phyloP scores from a whole-genome alignment of 2,113 vertebrate species.

The human region GRCh38 chrX:118537501-118538000 shows the following conservation, averaged over 20 bases:
- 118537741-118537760: not conserved
- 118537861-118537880: conserved; percentile 23
- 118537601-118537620: not conserved
- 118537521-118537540: not conserved
- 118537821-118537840: not conserved
- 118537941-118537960: not conserved
- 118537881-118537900: not conserved
- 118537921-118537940: not conserved
- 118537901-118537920: not conserved
- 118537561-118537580: not conserved
- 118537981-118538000: not conserved
- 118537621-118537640: conserved; percentile 16
- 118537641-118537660: not conserved
- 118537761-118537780: not conserved
- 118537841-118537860: not conserved
- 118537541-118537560: not conserved
- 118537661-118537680: not conserved
- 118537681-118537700: conserved; percentile 1
- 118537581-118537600: not conserved
- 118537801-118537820: not conserved
- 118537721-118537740: not conserved
- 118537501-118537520: not conserved
- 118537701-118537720: not conserved
- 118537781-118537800: not conserved
- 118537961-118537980: not conserved